Percentiles rank a stretch among this genome's conserved stretches.
Conservation (phyloP, 2,888 invertebrate species). For the Blera fallax region DNA sequence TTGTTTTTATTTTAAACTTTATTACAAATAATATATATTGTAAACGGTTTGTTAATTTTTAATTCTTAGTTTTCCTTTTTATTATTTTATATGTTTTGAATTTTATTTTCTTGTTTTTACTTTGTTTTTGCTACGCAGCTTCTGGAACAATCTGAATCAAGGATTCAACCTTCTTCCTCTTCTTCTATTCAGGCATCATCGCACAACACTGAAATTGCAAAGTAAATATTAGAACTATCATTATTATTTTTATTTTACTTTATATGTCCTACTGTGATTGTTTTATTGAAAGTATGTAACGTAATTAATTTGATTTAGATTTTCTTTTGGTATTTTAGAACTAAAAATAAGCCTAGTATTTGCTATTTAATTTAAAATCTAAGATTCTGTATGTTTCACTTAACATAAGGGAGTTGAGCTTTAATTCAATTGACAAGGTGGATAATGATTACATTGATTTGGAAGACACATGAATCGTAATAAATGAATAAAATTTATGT, state of each 20-base stretch:
- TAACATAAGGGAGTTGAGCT: slow-evolving; percentile 15
- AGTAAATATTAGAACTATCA: slow-evolving; percentile 84
- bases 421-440: not conserved
- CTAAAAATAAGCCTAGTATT: not conserved
- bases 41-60: slow-evolving; percentile 36
- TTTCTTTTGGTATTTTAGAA: not conserved
- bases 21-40: not conserved
- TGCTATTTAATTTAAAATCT: not conserved
- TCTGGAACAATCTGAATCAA: slow-evolving; percentile 85
- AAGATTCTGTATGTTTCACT: not conserved
- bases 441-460: no score
- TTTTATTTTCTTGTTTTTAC: slow-evolving; percentile 77
- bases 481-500: no score
- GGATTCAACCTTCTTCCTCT: slow-evolving; percentile 83
- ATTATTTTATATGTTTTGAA: slow-evolving; percentile 77
- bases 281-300: not conserved
- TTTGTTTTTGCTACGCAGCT: slow-evolving; percentile 85
- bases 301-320: not conserved
- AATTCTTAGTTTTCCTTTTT: slow-evolving; percentile 71
- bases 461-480: no score
- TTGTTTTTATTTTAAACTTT: slow-evolving; percentile 3
- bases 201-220: slow-evolving; percentile 84
- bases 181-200: slow-evolving; percentile 83
- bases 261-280: slow-evolving; percentile 24
- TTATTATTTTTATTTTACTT: slow-evolving; percentile 76